Conservation (phyloP, 2,113 vertebrate genomes). For the Ceratotherium simum region DNA sequence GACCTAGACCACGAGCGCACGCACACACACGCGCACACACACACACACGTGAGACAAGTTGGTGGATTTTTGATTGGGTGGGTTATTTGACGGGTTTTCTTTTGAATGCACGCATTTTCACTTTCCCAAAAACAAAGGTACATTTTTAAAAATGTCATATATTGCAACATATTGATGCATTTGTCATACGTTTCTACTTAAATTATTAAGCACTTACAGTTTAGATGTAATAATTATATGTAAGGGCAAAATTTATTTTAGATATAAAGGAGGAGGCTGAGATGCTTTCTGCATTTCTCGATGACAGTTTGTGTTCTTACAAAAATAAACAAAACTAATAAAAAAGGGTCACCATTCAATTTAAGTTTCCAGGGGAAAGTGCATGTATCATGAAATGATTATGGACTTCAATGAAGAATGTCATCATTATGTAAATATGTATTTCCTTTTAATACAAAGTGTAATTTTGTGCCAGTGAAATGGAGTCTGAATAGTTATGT, state of each 20-base stretch:
- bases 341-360: constrained; percentile 86
- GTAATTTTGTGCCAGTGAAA: constrained; percentile 98
- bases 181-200: constrained; percentile 97
- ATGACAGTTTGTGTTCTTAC: constrained; percentile 85
- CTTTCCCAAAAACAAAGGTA: constrained; percentile 88
- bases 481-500: constrained; percentile 92
- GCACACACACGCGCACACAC: not conserved
- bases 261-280: constrained; percentile 88
- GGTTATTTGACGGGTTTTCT: constrained; percentile 72
- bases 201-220: constrained; percentile 95
- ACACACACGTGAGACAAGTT: not conserved
- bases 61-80: constrained; percentile 73
- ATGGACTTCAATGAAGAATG: constrained; percentile 92
- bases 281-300: constrained; percentile 83
- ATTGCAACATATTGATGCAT: constrained; percentile 96
- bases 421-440: constrained; percentile 91
- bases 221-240: constrained; percentile 94
- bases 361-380: constrained; percentile 85
- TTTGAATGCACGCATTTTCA: constrained; percentile 93
- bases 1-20: not conserved
- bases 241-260: constrained; percentile 98
- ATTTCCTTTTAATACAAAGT: constrained; percentile 95
- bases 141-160: constrained; percentile 93
- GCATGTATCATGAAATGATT: constrained; percentile 92
- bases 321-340: constrained; percentile 86